These are phyloP conservation scores for Chaenocephalus aceratus DNA, from an alignment of 2,113 vertebrate species.

Conservation along the genomic window DNA sequence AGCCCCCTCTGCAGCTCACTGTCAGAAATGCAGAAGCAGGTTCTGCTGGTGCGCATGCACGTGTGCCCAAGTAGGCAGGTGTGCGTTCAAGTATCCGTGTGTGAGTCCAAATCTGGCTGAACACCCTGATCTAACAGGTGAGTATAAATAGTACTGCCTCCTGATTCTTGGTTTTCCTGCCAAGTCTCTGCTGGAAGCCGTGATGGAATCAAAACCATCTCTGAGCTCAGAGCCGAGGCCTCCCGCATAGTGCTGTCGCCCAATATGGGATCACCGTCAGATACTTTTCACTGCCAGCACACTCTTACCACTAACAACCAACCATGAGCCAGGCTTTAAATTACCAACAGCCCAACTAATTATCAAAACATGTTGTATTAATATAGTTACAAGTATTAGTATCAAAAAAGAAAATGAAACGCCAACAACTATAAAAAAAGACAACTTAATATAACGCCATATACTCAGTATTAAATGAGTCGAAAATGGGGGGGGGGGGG, in stretches of 20 bases:
- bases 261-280: conserved; percentile 8
- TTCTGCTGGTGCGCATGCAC: neutral
- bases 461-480: too few species aligned
- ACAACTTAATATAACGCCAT: neutral
- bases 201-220: conserved; percentile 25
- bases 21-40: conserved; percentile 28
- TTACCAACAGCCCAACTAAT: conserved; percentile 13
- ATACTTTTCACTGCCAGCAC: conserved; percentile 13
- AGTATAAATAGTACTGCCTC: conserved; percentile 57
- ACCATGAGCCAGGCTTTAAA: conserved; percentile 29
- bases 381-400: neutral
- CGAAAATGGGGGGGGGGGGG: too few species aligned
- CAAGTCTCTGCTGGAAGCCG: conserved; percentile 34
- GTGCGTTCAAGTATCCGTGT: neutral
- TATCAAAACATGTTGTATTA: conserved; percentile 10
- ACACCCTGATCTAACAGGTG: conserved; percentile 61
- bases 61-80: neutral
- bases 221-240: neutral
- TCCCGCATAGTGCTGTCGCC: neutral
- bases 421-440: neutral
- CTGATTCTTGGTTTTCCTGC: conserved; percentile 21
- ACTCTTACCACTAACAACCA: neutral
- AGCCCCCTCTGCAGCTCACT: conserved; percentile 74
- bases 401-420: neutral
- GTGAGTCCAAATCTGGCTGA: conserved; percentile 46